These are phyloP conservation scores for Pantherophis guttatus DNA, from an alignment of 2,113 vertebrate species.

Conservation along the genomic window DNA sequence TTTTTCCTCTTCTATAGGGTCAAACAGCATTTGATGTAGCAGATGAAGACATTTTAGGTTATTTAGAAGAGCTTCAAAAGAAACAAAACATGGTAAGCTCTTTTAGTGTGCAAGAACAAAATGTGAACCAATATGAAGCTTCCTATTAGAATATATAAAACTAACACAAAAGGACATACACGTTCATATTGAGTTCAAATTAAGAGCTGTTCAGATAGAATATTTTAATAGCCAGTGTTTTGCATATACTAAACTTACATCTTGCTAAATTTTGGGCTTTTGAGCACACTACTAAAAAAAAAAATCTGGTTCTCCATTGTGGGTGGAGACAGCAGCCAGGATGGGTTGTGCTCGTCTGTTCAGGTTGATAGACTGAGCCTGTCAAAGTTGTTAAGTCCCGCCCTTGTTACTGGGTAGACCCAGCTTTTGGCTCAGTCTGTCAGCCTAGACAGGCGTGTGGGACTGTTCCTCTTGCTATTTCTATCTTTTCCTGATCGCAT, in stretches of 20 bases:
- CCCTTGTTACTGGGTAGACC: too few relatives aligned
- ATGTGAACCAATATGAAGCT: not conserved
- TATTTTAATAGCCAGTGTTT: not conserved
- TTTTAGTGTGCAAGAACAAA: not conserved
- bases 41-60: slow-evolving; percentile 96
- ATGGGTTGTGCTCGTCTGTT: too few relatives aligned
- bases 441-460: too few relatives aligned
- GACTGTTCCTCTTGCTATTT: too few relatives aligned
- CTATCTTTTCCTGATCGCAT: too few relatives aligned
- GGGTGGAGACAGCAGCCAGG: too few relatives aligned
- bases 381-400: too few relatives aligned
- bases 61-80: slow-evolving; percentile 97
- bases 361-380: too few relatives aligned
- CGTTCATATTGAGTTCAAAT: not conserved
- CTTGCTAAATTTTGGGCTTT: not conserved
- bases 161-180: not conserved
- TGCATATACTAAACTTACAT: not conserved
- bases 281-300: not conserved
- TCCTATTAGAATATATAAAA: not conserved
- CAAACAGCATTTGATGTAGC: slow-evolving; percentile 97
- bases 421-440: too few relatives aligned
- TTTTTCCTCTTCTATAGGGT: slow-evolving; percentile 73
- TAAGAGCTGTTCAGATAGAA: not conserved
- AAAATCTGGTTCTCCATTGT: not conserved
- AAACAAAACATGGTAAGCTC: slow-evolving; percentile 91